phyloP scores from a whole-genome alignment of 1,140 invertebrate genomes.

The Dendroctonus ponderosae region DNA sequence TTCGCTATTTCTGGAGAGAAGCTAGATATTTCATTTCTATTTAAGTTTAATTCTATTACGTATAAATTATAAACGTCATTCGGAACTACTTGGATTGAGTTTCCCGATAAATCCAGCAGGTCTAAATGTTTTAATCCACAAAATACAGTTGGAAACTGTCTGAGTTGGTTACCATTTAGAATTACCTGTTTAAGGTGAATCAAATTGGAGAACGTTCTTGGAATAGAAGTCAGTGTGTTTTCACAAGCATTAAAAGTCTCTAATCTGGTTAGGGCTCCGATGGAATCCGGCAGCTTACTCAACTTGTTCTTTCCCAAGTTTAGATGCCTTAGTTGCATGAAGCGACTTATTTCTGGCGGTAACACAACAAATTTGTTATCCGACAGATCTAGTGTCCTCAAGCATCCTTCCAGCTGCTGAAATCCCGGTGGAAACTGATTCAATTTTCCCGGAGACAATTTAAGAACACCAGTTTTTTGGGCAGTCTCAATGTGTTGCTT shows the following conservation, averaged over 20 bases:
- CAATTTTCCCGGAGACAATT: constrained; percentile 78
- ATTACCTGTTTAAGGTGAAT: constrained; percentile 73
- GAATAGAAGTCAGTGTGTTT: constrained; percentile 70
- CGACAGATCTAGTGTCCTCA: constrained; percentile 88
- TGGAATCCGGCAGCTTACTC: constrained; percentile 66
- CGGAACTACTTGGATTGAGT: constrained; percentile 81
- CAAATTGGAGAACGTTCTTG: constrained; percentile 66
- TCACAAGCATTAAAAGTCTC: constrained; percentile 75
- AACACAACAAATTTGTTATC: constrained; percentile 81
- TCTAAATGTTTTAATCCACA: constrained; percentile 82
- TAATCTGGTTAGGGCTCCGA: constrained; percentile 78
- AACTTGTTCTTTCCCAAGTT: constrained; percentile 74
- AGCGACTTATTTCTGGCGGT: constrained; percentile 75
- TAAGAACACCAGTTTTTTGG: constrained; percentile 89
- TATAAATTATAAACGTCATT: constrained; percentile 69
- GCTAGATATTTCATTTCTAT: constrained; percentile 84
- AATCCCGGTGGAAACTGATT: constrained; percentile 69
- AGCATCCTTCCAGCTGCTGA: constrained; percentile 61
- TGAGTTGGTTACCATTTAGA: constrained; percentile 77
- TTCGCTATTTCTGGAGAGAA: constrained; percentile 78
- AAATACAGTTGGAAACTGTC: constrained; percentile 77
- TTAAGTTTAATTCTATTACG: constrained; percentile 89
- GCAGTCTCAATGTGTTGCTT: constrained; percentile 92
- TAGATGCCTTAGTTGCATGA: constrained; percentile 79
- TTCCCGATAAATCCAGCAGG: constrained; percentile 85